Base-by-base conservation (phyloP, 1,140 invertebrate genomes). In the Drosophila hydei region DNA sequence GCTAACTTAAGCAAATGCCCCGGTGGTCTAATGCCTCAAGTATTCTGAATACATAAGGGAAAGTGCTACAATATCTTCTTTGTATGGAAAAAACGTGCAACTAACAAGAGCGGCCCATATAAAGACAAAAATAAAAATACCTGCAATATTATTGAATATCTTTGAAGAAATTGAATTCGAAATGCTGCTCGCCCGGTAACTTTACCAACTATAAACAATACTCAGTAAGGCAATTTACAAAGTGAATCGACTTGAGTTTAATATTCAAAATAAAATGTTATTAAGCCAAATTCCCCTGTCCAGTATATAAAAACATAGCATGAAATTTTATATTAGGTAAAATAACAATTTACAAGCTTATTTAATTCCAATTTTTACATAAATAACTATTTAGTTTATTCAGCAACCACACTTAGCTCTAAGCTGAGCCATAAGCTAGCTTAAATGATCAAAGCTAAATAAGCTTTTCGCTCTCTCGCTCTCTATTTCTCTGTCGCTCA, bases 1-100 rank as follows among this genome's bases (percentile, higher is more conserved):
- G 38, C n/a, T 42, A 56, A 30, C 23, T 56, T 42, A 43, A 43
- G 38, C 5, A 43, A 42, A 56, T 27, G 38, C 21, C 12, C 14
- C 8, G 36, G 54, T 42, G 42, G 19, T 43, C 23, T 55, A 55
- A 55, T 55, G 36, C 14, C n/a, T 42, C 4, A 40, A 55, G 21
- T 40, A 16, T 56, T 42, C 27, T 12, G 30, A 12, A 33, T 42
- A 42, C 6, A 52, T 52, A 52, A 18, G 18, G 6, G 7, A 43
- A 27, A 43, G 54, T 27, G 21, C 38, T 9, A 18, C 23, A 43
- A 27, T 43, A 21, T 23, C 19, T 25, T 11, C 36, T 42, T 16
- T 42, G 36, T 42, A 16, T 25, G 14, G 52, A 12, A 55, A 25
- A n/a, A 54, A 36, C 51, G 33, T 40, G 25, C 23, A 4, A 5